phyloP scores from a whole-genome alignment of 2,888 invertebrate species.

The Sesamia inferens region DNA sequence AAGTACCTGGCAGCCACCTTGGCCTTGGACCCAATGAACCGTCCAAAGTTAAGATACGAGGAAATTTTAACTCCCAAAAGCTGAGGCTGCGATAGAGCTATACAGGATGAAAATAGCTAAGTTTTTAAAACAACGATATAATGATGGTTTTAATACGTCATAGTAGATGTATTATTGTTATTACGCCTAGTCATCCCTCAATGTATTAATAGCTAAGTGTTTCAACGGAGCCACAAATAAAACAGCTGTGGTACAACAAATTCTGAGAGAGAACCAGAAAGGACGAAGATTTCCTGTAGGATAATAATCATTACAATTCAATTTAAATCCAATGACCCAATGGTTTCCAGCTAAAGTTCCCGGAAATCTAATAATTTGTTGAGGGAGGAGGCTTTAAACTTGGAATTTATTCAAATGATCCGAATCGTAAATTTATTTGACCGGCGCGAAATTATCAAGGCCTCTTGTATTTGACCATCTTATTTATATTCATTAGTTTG shows the following conservation, averaged over 20 bases:
- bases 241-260: not conserved
- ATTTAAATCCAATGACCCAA: constrained; percentile 21
- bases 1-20: too few species aligned
- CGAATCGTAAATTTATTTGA: constrained; percentile 76
- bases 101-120: not conserved
- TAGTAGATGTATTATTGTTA: not conserved
- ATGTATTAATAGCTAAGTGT: not conserved
- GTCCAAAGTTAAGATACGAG: too few species aligned
- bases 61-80: too few species aligned
- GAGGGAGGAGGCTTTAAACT: constrained; percentile 54
- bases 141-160: too few species aligned
- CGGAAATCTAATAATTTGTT: constrained; percentile 49
- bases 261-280: not conserved
- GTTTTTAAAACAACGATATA: too few species aligned
- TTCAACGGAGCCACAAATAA: not conserved
- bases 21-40: too few species aligned
- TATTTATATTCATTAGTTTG: constrained; percentile 80
- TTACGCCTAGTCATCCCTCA: not conserved
- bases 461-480: constrained; percentile 67
- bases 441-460: constrained; percentile 69
- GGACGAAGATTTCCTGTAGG: not conserved
- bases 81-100: too few species aligned
- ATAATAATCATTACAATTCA: constrained; percentile 1
- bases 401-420: constrained; percentile 64
- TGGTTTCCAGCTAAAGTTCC: constrained; percentile 24